Base-by-base conservation (phyloP, 2,797 vertebrate species). In the Siniperca scherzeri region DNA sequence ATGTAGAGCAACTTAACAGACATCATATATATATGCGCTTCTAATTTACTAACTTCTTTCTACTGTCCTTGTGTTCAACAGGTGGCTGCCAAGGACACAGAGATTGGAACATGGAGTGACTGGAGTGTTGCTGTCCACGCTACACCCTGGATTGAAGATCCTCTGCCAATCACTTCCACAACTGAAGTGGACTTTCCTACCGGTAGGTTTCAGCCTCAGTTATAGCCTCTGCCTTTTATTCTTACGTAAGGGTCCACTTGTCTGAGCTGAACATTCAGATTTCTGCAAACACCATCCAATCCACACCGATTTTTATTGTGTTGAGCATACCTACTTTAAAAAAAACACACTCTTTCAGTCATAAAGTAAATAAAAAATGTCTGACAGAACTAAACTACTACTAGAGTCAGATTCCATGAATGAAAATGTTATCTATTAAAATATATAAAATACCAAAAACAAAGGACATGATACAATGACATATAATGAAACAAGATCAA, bases 21-120 rank as follows among this genome's bases (percentile, higher is more conserved):
- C 11, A 13, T 38, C 5, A 67, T 8, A 57, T 30, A 57, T 17
- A 27, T 27, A 27, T 27, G n/a, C n/a, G n/a, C 33, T 33, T 33
- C 33, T 71, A 8, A 77, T 38, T 68, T 11, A 11, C 61, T 2
- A 7, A 57, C 69, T 62, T 2, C 16, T 40, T 17, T 55, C n/a
- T 40, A 9, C 42, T 56, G 2, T 52, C 36, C 3, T 42, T 40
- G 17, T 77, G 21, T 65, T 70, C n/a, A 40, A 74, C 81, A 95
- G 93, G 97, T 99, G 81, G 98, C 98, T 0, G 97, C 98, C 86
- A 99, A 99, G 93, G 98, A 99, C 96, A 98, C 96, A 0, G 98
- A 99, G 91, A 98, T 99, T 0, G 98, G 98, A 83, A 99, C 98
- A 0, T 99, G 98, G 98, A 99, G 98, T 1, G 98, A 99, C 95